phyloP scores from a whole-genome alignment of 2,113 vertebrate species.

The Hucho hucho region DNA sequence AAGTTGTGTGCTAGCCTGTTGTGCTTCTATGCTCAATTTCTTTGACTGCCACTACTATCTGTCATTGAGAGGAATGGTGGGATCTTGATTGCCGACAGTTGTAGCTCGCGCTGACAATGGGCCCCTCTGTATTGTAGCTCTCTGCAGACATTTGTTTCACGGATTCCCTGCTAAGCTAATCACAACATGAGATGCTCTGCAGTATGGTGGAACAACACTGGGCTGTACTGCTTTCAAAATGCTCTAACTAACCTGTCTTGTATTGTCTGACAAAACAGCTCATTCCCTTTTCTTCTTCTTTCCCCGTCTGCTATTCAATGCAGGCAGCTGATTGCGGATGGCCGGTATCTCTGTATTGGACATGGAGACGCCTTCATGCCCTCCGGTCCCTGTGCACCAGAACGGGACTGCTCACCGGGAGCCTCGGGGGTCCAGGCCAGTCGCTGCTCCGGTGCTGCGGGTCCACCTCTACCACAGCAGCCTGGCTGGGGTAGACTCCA shows the following conservation, averaged over 20 bases:
- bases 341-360: constrained; percentile 57
- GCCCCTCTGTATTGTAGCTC: too few relatives aligned
- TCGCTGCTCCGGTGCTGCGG: constrained; percentile 65
- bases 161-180: too few relatives aligned
- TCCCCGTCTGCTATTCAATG: neutral
- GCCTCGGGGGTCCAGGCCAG: constrained; percentile 63
- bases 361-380: constrained; percentile 59
- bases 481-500: constrained; percentile 67
- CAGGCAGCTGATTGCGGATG: constrained; percentile 43
- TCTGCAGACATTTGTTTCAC: too few relatives aligned
- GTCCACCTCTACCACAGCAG: constrained; percentile 83
- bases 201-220: neutral
- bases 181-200: neutral
- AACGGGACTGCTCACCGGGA: constrained; percentile 71
- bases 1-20: too few relatives aligned
- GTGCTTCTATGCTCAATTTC: too few relatives aligned
- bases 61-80: too few relatives aligned
- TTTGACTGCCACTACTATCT: too few relatives aligned
- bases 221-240: neutral
- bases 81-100: too few relatives aligned
- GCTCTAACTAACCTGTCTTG: neutral
- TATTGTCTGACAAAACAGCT: neutral
- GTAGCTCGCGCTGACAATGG: too few relatives aligned
- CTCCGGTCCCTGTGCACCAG: constrained; percentile 65
- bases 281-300: neutral